These are phyloP conservation scores for Sphecodes monilicornis DNA, from an alignment of 2,888 invertebrate genomes.

Conservation along the genomic window DNA sequence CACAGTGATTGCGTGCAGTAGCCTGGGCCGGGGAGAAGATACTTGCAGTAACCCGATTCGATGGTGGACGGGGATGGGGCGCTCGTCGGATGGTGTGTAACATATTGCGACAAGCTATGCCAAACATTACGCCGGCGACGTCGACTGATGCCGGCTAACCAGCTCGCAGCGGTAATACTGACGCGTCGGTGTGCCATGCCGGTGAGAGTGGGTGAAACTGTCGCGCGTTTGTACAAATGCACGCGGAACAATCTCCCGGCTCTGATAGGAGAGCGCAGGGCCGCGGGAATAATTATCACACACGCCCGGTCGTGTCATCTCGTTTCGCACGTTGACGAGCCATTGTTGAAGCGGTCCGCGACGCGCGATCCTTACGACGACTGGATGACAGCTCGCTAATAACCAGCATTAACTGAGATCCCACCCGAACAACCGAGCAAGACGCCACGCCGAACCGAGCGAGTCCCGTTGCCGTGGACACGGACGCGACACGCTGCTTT, in stretches of 20 bases:
- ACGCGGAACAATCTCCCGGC: slow-evolving; percentile 38
- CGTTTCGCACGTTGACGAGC: slow-evolving; percentile 78
- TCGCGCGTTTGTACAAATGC: slow-evolving; percentile 47
- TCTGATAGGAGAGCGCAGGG: slow-evolving; percentile 33
- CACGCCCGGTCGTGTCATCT: slow-evolving; percentile 79
- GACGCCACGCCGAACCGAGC: slow-evolving; percentile 21
- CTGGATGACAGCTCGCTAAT: slow-evolving; percentile 73
- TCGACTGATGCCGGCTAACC: slow-evolving; percentile 79
- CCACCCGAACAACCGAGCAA: slow-evolving; percentile 28
- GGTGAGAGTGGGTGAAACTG: slow-evolving; percentile 1
- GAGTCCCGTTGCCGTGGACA: background rate
- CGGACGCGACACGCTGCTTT: background rate
- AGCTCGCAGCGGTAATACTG: slow-evolving; percentile 63
- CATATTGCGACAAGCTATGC: slow-evolving; percentile 83
- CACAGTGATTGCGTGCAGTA: slow-evolving; percentile 65
- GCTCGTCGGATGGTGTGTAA: slow-evolving; percentile 73
- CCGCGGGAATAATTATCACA: slow-evolving; percentile 79
- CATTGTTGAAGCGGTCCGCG: slow-evolving; percentile 71
- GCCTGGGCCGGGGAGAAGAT: slow-evolving; percentile 52
- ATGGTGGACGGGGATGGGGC: slow-evolving; percentile 53
- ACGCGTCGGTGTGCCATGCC: background rate
- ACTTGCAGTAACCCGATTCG: slow-evolving; percentile 68
- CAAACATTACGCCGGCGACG: slow-evolving; percentile 81
- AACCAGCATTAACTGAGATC: slow-evolving; percentile 69
- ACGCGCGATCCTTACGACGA: slow-evolving; percentile 71